Base-by-base conservation (phyloP, 2,113 vertebrate genomes). In the Ceyx melanurus region DNA sequence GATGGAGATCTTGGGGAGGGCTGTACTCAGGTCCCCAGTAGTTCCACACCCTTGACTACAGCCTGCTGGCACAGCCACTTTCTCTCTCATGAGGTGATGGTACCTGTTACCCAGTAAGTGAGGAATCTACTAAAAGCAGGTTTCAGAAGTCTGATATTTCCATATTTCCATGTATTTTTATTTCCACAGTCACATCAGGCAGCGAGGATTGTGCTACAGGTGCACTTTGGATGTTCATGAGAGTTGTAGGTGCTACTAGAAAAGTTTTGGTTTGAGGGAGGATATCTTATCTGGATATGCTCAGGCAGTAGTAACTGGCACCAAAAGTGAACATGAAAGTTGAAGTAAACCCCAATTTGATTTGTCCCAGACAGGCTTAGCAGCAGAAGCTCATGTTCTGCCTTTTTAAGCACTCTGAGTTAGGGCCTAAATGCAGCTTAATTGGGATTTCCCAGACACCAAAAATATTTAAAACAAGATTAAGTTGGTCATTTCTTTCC, bases 381-480 rank as follows among this genome's bases (percentile, higher is more conserved):
- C 60, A 82, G 46, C 2, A 15, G 86, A 75, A 79, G 50, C n/a
- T 56, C 9, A 8, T 0, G 1, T 80, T 68, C 77, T 93, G 35
- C 61, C 18, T 90, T 88, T 92, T 72, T 50, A 23, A 82, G 10
- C 48, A 64, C 21, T 60, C 2, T 31, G 82, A 83, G 31, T 40
- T 84, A 78, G 40, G 53, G 26, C 37, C 57, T 42, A 95, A 95
- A 54, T 53, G 43, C 35, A 72, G 20, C 42, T 91, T 68, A 90
- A 83, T 83, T 76, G 90, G 70, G 70, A 90, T 92, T 93, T 85
- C 80, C 57, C 86, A 70, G 37, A 58, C 62, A 84, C 90, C 21
- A 6, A 76, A 90, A 88, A 74, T 77, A 73, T 3, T 58, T 74
- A 15, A 82, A 92, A 87, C 13, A 64, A 70, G 60, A 62, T 18